Evolutionary conservation across 2,797 vertebrate species (phyloP).

Genomic region (Poecilia velifera): DNA sequence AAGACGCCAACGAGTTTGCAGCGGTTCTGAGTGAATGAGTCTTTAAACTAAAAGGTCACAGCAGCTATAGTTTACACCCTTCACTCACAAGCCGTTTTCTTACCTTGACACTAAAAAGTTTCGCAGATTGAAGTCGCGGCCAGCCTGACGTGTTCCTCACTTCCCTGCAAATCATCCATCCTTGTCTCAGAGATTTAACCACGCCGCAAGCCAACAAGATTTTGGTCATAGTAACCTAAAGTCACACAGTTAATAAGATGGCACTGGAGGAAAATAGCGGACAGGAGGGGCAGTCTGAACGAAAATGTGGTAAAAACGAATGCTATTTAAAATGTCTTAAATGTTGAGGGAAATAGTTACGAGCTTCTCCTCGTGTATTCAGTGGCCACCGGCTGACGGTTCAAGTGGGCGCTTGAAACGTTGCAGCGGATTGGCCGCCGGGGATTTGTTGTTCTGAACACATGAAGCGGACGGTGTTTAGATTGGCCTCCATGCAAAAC

Average conservation of each 20-base stretch:
- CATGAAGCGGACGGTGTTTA: neutral
- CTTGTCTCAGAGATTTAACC: conserved; percentile 81
- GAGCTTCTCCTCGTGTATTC: conserved; percentile 19
- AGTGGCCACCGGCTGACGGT: neutral
- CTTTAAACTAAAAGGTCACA: neutral
- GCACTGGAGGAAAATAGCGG: neutral
- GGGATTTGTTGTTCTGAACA: conserved; percentile 26
- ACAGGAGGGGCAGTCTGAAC: neutral
- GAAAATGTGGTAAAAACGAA: neutral
- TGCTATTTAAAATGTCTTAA: neutral
- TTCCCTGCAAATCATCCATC: conserved; percentile 67
- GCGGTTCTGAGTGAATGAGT: neutral
- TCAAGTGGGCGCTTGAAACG: neutral
- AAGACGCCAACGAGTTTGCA: neutral
- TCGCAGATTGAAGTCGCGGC: conserved; percentile 70
- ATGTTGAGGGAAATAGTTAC: neutral
- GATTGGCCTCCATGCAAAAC: conserved; percentile 25
- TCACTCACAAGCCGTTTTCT: conserved; percentile 21
- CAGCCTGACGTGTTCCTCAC: conserved; percentile 58
- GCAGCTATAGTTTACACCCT: neutral
- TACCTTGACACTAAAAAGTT: conserved; percentile 88
- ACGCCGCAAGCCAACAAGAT: conserved; percentile 86
- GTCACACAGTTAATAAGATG: conserved; percentile 2
- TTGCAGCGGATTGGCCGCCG: conserved; percentile 28
- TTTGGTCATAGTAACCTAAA: conserved; percentile 82